phyloP scores from a whole-genome alignment of 2,113 vertebrate species.

The Albula goreensis region DNA sequence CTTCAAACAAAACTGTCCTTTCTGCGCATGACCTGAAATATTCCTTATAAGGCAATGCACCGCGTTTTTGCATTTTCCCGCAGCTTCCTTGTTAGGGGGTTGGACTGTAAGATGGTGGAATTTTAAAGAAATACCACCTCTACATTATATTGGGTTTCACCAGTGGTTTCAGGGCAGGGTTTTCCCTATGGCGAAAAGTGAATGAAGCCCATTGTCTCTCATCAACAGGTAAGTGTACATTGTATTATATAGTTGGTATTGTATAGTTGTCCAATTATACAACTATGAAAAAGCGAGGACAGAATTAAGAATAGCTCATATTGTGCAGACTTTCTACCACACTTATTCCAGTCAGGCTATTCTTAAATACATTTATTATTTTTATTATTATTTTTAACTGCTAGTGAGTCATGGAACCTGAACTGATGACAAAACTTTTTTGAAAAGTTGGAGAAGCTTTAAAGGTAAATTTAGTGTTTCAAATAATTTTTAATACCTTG shows the following conservation, averaged over 20 bases:
- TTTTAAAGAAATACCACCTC: not conserved
- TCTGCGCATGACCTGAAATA: slow-evolving; percentile 66
- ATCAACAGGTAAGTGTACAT: not conserved
- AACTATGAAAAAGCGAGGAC: too few species aligned
- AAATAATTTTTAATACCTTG: too few species aligned
- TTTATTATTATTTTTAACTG: too few species aligned
- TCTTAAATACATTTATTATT: too few species aligned
- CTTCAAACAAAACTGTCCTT: slow-evolving; percentile 73
- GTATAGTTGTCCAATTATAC: not conserved
- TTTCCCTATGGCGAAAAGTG: not conserved
- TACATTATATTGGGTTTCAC: not conserved
- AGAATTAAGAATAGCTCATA: too few species aligned
- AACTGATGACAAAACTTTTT: too few species aligned
- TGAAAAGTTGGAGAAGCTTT: too few species aligned
- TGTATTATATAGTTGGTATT: not conserved
- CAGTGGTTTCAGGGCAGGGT: not conserved
- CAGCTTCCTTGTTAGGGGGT: slow-evolving; percentile 42
- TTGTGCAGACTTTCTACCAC: too few species aligned
- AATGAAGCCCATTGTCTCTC: not conserved
- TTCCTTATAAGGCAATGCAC: slow-evolving; percentile 65
- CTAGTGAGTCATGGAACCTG: too few species aligned
- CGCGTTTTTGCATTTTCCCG: slow-evolving; percentile 54
- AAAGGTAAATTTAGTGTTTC: too few species aligned
- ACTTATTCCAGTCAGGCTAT: too few species aligned
- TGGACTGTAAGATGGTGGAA: slow-evolving; percentile 27